A percentile compares a stretch with the other conserved stretches of the same genome.
Conservation (phyloP, 2,797 vertebrate species). For the Cryptoblepharus egeriae region DNA sequence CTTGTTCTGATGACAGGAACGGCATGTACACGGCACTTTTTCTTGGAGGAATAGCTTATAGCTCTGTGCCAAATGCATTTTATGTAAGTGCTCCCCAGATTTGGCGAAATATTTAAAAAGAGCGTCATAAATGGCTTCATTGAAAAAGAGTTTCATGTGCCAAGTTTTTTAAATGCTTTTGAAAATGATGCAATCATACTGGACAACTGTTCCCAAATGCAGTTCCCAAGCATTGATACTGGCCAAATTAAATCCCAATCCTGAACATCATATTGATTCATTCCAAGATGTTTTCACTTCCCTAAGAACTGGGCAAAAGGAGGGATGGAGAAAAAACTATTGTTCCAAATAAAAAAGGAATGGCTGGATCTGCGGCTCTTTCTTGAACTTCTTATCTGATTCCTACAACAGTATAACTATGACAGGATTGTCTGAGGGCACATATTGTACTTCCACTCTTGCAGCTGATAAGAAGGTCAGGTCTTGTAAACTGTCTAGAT, state of each 20-base stretch:
- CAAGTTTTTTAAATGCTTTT: background rate
- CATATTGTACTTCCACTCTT: no score
- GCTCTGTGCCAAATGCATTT: background rate
- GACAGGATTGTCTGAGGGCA: background rate
- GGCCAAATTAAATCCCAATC: background rate
- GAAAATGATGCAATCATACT: background rate
- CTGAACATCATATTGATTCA: background rate
- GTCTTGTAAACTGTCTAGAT: background rate
- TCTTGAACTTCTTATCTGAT: background rate
- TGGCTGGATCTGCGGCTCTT: background rate
- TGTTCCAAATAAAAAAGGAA: background rate
- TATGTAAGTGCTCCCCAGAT: background rate
- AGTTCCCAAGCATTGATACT: background rate
- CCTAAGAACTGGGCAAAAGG: background rate
- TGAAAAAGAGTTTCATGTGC: background rate
- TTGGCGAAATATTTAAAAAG: background rate
- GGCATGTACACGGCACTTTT: background rate
- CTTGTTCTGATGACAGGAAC: constrained; percentile 35
- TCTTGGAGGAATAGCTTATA: constrained; percentile 16
- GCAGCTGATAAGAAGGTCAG: background rate
- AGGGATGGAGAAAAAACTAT: no score
- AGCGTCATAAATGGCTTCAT: background rate
- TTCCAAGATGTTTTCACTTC: background rate
- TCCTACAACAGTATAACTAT: background rate
- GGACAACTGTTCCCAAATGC: background rate